phyloP scores from a whole-genome alignment of 2,888 invertebrate species.

The Habrosyne pyritoides region DNA sequence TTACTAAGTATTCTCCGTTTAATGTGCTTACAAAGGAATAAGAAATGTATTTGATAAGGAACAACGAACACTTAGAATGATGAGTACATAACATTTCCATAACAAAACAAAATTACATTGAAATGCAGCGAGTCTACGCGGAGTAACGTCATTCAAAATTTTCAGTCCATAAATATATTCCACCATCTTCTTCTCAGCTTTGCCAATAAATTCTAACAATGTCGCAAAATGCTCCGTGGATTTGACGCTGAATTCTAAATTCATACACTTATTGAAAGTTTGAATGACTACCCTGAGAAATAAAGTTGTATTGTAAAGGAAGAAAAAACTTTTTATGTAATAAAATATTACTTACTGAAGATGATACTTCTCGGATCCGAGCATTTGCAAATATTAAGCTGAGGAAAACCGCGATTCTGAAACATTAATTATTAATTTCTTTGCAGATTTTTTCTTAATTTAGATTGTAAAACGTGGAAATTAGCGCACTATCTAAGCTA shows the following conservation, averaged over 20 bases:
- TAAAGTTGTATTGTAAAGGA: too few species aligned
- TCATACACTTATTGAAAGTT: slow-evolving; percentile 9
- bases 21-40: background rate
- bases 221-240: slow-evolving; percentile 45
- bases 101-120: slow-evolving; percentile 47
- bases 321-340: too few species aligned
- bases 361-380: too few species aligned
- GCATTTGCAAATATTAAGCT: too few species aligned
- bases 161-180: slow-evolving; percentile 45
- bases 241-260: slow-evolving; percentile 38
- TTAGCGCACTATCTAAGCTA: too few species aligned
- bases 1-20: too few species aligned
- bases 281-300: background rate
- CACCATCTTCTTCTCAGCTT: slow-evolving; percentile 38
- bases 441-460: too few species aligned
- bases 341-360: too few species aligned
- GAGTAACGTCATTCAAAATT: slow-evolving; percentile 49
- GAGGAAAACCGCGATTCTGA: too few species aligned
- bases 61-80: slow-evolving; percentile 33
- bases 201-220: slow-evolving; percentile 61
- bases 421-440: too few species aligned
- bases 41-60: background rate
- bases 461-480: too few species aligned
- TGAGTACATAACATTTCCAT: slow-evolving; percentile 51
- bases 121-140: slow-evolving; percentile 42